phyloP scores from a whole-genome alignment of 2,113 vertebrate genomes.

The Channa maculata region DNA sequence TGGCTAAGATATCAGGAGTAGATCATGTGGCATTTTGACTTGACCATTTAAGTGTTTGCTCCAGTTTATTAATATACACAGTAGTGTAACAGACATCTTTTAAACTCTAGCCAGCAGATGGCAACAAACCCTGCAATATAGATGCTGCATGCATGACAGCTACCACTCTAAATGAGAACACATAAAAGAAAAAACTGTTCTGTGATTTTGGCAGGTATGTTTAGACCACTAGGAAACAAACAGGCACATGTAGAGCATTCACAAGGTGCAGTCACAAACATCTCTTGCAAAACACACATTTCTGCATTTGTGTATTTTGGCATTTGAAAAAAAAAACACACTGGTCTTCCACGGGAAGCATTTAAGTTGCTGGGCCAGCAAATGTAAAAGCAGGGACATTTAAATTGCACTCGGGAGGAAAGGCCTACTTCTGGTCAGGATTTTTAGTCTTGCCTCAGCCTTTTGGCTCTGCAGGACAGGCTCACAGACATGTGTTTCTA shows the following conservation, averaged over 20 bases:
- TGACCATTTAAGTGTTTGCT: neutral
- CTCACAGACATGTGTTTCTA: slow-evolving; percentile 57
- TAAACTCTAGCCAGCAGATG: slow-evolving; percentile 62
- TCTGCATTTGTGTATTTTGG: slow-evolving; percentile 11
- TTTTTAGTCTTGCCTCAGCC: slow-evolving; percentile 15
- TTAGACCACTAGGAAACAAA: slow-evolving; percentile 17
- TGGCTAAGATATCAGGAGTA: neutral
- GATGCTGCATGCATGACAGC: neutral
- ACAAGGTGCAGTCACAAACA: neutral
- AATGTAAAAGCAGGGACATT: neutral
- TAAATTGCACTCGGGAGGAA: slow-evolving; percentile 7
- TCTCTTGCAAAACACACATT: slow-evolving; percentile 13
- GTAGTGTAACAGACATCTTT: neutral
- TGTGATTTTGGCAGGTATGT: slow-evolving; percentile 14
- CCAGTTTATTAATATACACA: neutral
- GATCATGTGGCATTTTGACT: neutral
- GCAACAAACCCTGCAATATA: slow-evolving; percentile 38
- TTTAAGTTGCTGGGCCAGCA: neutral
- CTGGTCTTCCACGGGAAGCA: slow-evolving; percentile 1
- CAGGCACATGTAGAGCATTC: neutral
- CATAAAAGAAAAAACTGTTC: slow-evolving; percentile 46
- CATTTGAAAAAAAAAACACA: neutral
- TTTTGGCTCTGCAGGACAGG: slow-evolving; percentile 36
- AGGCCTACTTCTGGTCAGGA: slow-evolving; percentile 22
- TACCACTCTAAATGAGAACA: neutral